These are phyloP conservation scores for Ormyrus pomaceus DNA, from an alignment of 2,888 invertebrate species.

Conservation along the genomic window DNA sequence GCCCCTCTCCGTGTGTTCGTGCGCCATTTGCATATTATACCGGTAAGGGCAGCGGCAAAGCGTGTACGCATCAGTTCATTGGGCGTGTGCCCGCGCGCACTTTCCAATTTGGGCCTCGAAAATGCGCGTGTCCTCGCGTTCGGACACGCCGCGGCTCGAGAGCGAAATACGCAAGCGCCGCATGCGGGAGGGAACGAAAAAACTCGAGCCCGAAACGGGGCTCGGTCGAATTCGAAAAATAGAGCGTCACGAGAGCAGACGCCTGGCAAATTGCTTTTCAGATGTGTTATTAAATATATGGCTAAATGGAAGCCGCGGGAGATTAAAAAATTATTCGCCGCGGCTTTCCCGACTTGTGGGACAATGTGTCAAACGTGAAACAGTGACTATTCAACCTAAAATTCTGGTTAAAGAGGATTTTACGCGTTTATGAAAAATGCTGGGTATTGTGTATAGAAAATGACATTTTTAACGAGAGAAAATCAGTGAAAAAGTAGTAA, in stretches of 20 bases:
- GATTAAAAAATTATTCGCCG: not conserved
- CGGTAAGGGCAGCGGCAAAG: constrained; percentile 45
- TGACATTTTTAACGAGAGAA: too few species aligned
- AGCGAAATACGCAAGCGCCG: not conserved
- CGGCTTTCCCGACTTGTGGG: too few species aligned
- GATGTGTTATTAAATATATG: constrained; percentile 38
- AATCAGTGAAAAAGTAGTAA: too few species aligned
- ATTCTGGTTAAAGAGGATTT: too few species aligned
- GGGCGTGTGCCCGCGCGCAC: constrained; percentile 39
- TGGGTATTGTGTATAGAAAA: too few species aligned
- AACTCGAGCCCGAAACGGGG: not conserved
- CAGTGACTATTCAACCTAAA: too few species aligned
- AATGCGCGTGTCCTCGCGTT: constrained; percentile 17
- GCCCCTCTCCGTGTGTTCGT: not conserved
- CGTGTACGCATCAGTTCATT: constrained; percentile 31
- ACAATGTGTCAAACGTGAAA: too few species aligned
- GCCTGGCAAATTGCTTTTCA: constrained; percentile 27
- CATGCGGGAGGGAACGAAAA: not conserved
- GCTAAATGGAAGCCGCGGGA: constrained; percentile 21
- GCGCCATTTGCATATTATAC: constrained; percentile 68
- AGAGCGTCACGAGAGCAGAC: not conserved
- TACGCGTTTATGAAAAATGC: too few species aligned
- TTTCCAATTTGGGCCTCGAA: constrained; percentile 42
- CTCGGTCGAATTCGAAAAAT: constrained; percentile 5
- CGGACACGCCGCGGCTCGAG: not conserved